Evolutionary conservation across 2,888 invertebrate species (phyloP).

Genomic region (Luperina nickerlii): DNA sequence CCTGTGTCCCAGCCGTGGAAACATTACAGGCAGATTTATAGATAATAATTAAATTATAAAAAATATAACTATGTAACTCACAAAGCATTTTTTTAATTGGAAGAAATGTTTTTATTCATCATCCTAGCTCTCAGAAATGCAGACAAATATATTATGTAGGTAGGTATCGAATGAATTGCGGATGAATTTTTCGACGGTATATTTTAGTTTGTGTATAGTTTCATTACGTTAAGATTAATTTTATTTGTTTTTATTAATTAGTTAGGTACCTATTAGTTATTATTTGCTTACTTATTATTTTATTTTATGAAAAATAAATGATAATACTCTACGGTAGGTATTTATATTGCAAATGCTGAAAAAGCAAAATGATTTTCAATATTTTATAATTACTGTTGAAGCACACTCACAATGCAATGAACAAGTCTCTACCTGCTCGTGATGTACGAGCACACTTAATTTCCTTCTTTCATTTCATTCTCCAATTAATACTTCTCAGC

Average conservation of each 20-base stretch:
- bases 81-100: neutral
- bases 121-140: neutral
- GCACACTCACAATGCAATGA: slow-evolving; percentile 23
- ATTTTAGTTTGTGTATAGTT: too few species aligned
- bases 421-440: slow-evolving; percentile 38
- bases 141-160: neutral
- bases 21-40: neutral
- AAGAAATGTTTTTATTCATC: neutral
- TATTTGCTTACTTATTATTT: too few species aligned
- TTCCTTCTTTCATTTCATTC: slow-evolving; percentile 49
- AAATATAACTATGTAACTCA: neutral
- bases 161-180: too few species aligned
- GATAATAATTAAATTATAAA: neutral
- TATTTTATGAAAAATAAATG: too few species aligned
- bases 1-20: too few species aligned
- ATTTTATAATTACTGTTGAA: slow-evolving; percentile 19
- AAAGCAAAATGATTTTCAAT: neutral
- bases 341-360: neutral
- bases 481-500: slow-evolving; percentile 54
- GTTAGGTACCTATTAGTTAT: too few species aligned
- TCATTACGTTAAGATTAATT: too few species aligned
- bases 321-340: neutral
- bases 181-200: too few species aligned
- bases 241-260: too few species aligned
- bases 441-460: slow-evolving; percentile 43